A percentile compares a stretch with the other conserved stretches of the same genome.
phyloP scores from a whole-genome alignment of 2,888 invertebrate genomes.

The Electrophaes corylata region DNA sequence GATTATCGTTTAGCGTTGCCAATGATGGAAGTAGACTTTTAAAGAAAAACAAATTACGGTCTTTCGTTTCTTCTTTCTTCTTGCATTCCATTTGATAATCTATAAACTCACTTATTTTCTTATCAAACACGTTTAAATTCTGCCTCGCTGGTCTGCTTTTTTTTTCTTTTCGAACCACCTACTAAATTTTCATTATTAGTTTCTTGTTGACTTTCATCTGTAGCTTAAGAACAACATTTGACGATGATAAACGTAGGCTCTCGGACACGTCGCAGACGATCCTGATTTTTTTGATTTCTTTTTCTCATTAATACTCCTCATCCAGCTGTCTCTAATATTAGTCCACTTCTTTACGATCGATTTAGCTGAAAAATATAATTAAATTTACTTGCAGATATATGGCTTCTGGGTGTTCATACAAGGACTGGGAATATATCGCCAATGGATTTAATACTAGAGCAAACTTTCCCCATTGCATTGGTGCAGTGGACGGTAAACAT shows the following conservation, averaged over 20 bases:
- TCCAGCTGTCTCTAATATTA: constrained; percentile 30
- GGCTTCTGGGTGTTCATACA: constrained; percentile 34
- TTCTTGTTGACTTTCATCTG: constrained; percentile 38
- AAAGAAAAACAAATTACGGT: constrained; percentile 35
- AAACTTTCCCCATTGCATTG: constrained; percentile 40
- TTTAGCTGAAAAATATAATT: constrained; percentile 35
- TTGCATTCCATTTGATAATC: constrained; percentile 38
- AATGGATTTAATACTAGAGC: constrained; percentile 39
- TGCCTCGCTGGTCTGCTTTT: no score
- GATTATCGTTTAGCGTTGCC: constrained; percentile 39
- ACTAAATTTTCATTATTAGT: constrained; percentile 37
- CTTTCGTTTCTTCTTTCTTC: constrained; percentile 36
- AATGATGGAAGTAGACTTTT: constrained; percentile 39
- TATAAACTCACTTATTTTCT: constrained; percentile 38
- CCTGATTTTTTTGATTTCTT: constrained; percentile 33
- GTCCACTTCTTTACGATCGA: constrained; percentile 30
- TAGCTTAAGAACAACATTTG: constrained; percentile 27
- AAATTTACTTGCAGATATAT: constrained; percentile 33
- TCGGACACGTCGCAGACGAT: constrained; percentile 28
- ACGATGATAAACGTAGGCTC: constrained; percentile 27
- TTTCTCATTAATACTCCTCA: constrained; percentile 29
- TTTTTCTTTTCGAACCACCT: no score
- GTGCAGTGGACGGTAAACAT: constrained; percentile 39
- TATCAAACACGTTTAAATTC: constrained; percentile 34
- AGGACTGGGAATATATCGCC: constrained; percentile 38